These are phyloP conservation scores for Nematopogon swammerdamellus DNA, from an alignment of 2,888 invertebrate genomes.

Conservation along the genomic window DNA sequence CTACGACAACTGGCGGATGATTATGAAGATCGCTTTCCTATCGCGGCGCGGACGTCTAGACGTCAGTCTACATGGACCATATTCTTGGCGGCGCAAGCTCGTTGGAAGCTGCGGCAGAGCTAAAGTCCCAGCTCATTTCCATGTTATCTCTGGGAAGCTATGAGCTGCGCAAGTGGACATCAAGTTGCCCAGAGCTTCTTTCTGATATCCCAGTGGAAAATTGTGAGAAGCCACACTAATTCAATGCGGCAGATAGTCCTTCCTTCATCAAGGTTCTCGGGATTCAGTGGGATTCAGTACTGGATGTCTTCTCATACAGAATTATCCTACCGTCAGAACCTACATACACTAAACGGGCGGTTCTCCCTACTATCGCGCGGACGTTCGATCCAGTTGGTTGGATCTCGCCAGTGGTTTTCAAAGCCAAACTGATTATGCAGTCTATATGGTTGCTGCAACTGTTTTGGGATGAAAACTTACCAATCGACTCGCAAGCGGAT, in stretches of 20 bases:
- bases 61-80: background rate
- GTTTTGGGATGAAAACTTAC: background rate
- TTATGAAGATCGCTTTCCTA: background rate
- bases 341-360: background rate
- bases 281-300: constrained; percentile 1
- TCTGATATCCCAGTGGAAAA: background rate
- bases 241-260: background rate
- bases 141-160: background rate
- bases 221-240: background rate
- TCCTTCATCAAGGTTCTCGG: constrained; percentile 1
- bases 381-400: constrained; percentile 1
- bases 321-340: background rate
- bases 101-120: background rate
- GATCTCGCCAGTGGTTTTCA: constrained; percentile 1
- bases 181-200: background rate
- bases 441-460: constrained; percentile 1
- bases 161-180: constrained; percentile 1
- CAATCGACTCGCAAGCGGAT: background rate
- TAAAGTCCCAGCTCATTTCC: background rate
- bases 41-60: background rate
- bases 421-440: constrained; percentile 3
- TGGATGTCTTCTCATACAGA: constrained; percentile 2
- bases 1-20: constrained; percentile 2
- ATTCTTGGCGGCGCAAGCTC: background rate
- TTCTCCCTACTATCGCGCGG: background rate